These are phyloP conservation scores for Motacilla alba DNA, from an alignment of 2,113 vertebrate genomes.

Conservation along the genomic window DNA sequence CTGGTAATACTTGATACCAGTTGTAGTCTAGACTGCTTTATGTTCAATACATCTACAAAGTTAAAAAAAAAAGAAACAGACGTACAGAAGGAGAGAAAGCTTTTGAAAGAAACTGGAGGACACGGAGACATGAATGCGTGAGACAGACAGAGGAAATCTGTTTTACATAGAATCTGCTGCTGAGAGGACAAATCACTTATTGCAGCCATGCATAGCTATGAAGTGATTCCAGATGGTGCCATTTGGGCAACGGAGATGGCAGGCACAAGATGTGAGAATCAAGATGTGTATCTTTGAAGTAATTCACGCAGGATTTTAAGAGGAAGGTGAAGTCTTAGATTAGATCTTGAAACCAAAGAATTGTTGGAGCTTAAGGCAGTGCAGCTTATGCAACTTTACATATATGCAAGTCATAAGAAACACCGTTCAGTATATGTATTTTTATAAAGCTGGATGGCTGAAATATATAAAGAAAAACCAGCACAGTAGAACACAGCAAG, in stretches of 20 bases:
- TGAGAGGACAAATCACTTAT: conserved; percentile 22
- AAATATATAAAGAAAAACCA: not conserved
- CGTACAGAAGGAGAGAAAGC: not conserved
- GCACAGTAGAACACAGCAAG: not conserved
- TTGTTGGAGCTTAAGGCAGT: not conserved
- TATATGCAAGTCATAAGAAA: not conserved
- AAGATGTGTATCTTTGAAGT: not conserved
- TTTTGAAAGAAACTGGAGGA: not conserved
- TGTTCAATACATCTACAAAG: not conserved
- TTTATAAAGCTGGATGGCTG: not conserved
- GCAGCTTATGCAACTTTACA: not conserved
- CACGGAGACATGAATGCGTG: not conserved
- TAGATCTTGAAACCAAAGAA: not conserved
- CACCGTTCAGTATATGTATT: not conserved
- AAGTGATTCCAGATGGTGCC: conserved; percentile 45
- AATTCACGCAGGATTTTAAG: not conserved
- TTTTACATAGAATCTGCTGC: conserved; percentile 8
- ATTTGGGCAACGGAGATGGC: not conserved
- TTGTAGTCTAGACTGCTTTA: not conserved
- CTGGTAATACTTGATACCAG: not conserved
- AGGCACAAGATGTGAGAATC: not conserved
- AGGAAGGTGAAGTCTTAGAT: not conserved
- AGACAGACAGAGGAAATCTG: conserved; percentile 36
- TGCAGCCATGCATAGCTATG: not conserved
- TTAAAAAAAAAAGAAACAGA: not conserved